Evolutionary conservation across 2,113 vertebrate species (phyloP), one percentile per base, ranked within the genome.

Genomic region (Maccullochella peelii): DNA sequence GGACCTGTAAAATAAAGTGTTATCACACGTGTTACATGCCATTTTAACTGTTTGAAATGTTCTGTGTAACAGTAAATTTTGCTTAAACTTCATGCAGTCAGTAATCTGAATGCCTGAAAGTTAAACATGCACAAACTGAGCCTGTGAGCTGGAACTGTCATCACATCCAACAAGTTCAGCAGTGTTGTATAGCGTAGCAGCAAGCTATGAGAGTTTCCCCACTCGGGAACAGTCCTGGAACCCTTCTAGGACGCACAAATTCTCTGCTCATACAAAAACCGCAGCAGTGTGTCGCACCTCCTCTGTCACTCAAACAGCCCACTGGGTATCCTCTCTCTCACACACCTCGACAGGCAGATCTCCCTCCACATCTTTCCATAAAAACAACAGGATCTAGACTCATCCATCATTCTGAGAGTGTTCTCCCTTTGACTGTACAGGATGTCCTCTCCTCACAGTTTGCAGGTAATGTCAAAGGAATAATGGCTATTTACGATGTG

Each of bases 321-420:
- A 30, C 63, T 58, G 74, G 47, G 83, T 49, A 30, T 70, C 83
- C 36, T 83, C 77, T 83, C 67, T 50, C 44, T 30, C 59, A 16
- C 63, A 74, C 52, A 50, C 66, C 47, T 81, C 57, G 12, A 38
- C 50, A 27, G 49, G 40, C 58, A 59, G 44, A 89, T 69, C 73
- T 80, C 65, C 77, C 84, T 79, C 73, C 82, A 73, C 76, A 78
- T 86, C 80, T 77, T 75, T 77, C 79, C 79, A 75, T 86, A 84
- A 84, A 54, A 85, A 88, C 85, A 86, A 78, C 68, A 57, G n/a
- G 0, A 59, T 3, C 40, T 4, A 8, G 58, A 67, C 88, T 90
- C 81, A 86, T 91, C 83, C 88, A 86, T 91, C 91, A 91, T 79
- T 8, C 57, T 87, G 85, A 80, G 47, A 55, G 66, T 74, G 74